Base-by-base conservation (phyloP, 92 coral and sea anemone genomes). In the Porites divaricata region DNA sequence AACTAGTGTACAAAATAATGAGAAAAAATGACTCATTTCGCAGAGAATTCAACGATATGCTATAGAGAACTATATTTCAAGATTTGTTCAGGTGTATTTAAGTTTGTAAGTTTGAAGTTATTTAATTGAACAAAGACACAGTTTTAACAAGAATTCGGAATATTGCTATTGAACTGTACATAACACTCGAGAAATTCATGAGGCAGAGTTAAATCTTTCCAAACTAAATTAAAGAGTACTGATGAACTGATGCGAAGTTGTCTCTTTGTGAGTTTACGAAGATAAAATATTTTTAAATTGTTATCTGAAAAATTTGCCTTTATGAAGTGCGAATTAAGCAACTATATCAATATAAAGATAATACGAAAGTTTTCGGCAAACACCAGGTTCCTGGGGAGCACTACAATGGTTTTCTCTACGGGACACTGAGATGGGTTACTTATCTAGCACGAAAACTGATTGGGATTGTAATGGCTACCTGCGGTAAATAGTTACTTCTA, bases 401-500 rank as follows among this genome's bases (percentile, higher is more conserved):
- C 22, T 62, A 85, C 86, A 89, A 85, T 89, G 77, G 82, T 19
- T 86, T 87, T 81, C 87, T 71, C 86, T 56, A 24, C 81, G 78
- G 59, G 59, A 54, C 10, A 54, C 59, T 54, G 59, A 54, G 16
- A 54, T 11, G 59, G 59, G 12, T 54, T 54, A 54, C 78, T 17
- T 48, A 24, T 71, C 26, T 16, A 20, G 52, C 79, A 59, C 85
- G 41, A 35, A 16, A 41, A 80, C 66, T 68, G 17, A 53, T 16
- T 35, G 45, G 84, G 15, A 59, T 71, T 81, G 63, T 58, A 58
- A 71, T 70, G 52, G 77, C 54, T 54, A 70, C 70, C 85, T 58
- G 21, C 78, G 26, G 52, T 12, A 61, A 50, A 45, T 50, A 22
- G 79, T 82, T 82, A 80, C 64, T 54, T 7, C 20, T 77, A 45